Evolutionary conservation across 92 coral and sea anemone species (phyloP).

Genomic region (Palythoa caribaeorum): DNA sequence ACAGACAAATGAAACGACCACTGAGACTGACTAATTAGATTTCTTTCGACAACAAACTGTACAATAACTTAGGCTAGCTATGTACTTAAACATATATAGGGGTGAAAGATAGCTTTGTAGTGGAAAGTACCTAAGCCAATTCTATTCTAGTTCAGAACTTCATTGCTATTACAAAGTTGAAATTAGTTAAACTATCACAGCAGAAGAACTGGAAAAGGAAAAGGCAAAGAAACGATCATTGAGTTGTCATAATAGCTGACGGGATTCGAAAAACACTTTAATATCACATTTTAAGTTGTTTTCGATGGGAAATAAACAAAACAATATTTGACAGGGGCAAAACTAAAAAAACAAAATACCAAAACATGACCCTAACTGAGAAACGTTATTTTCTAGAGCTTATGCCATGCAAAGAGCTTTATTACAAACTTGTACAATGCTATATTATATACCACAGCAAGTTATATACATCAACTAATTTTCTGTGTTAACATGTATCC

Average conservation of each 20-base stretch:
- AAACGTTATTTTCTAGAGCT: not conserved
- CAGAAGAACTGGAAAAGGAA: not conserved
- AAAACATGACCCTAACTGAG: not conserved
- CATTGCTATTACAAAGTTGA: not conserved
- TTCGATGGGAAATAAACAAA: not conserved
- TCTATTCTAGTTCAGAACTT: no score
- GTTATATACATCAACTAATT: not conserved
- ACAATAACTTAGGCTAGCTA: no score
- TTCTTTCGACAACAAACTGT: no score
- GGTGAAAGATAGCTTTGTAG: no score
- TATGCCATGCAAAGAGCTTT: no score
- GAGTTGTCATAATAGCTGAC: not conserved
- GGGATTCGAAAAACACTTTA: not conserved
- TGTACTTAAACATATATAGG: no score
- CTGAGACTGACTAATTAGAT: not conserved
- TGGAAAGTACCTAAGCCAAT: no score
- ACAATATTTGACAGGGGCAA: constrained; percentile 6
- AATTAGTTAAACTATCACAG: not conserved
- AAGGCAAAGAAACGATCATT: not conserved
- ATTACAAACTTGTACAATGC: not conserved
- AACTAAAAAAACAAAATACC: constrained; percentile 8
- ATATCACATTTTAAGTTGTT: constrained; percentile 33
- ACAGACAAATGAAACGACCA: not conserved
- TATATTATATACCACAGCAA: not conserved
- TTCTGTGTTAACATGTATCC: not conserved